phyloP scores from a whole-genome alignment of 2,113 vertebrate species.

The Progne subis region DNA sequence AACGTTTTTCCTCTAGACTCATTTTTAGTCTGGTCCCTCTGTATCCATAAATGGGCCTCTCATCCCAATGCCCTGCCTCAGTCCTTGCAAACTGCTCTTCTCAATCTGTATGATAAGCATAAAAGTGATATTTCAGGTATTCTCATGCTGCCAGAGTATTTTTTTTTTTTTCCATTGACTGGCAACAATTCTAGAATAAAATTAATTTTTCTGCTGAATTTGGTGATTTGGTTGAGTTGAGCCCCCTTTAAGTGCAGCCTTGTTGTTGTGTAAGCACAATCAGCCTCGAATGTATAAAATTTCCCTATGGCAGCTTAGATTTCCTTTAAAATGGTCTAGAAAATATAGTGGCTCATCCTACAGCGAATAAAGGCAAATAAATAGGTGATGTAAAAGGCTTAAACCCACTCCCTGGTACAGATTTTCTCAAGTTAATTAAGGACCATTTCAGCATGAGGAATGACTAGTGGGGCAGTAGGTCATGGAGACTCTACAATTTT shows the following conservation, averaged over 20 bases:
- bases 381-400: neutral
- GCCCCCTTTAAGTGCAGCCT: neutral
- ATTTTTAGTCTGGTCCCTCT: neutral
- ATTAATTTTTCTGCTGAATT: neutral
- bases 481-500: accelerated
- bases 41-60: neutral
- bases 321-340: neutral
- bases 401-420: neutral
- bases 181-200: neutral
- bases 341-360: neutral
- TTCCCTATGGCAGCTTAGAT: neutral
- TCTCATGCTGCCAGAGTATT: neutral
- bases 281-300: neutral
- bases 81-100: neutral
- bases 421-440: neutral
- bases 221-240: neutral
- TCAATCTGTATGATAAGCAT: neutral
- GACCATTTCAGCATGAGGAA: neutral
- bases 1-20: neutral
- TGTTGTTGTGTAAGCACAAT: neutral
- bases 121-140: neutral
- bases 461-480: neutral
- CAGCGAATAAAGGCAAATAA: neutral
- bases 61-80: neutral
- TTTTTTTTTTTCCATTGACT: neutral